Percentiles rank a stretch among this genome's conserved stretches.
These are phyloP conservation scores for Chaetodon trifascialis DNA, from an alignment of 2,113 vertebrate species.

Conservation along the genomic window DNA sequence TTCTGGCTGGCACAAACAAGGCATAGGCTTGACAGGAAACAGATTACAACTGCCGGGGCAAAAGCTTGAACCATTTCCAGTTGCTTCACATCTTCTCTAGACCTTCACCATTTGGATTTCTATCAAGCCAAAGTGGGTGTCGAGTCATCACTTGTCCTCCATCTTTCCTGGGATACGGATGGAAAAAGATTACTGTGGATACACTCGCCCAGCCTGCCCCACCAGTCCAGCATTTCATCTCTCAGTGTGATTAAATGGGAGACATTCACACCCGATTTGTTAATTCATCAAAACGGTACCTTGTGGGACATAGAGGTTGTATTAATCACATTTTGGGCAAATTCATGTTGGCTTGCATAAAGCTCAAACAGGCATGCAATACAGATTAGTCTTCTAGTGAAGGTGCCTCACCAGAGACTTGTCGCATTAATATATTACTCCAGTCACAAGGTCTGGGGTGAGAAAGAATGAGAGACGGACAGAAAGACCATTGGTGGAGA, in stretches of 20 bases:
- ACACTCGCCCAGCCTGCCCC: conserved; percentile 57
- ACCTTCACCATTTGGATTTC: conserved; percentile 52
- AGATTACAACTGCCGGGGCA: conserved; percentile 34
- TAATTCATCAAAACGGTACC: conserved; percentile 79
- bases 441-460: conserved; percentile 56
- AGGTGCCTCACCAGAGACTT: conserved; percentile 52
- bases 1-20: conserved; percentile 43
- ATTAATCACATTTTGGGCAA: conserved; percentile 79
- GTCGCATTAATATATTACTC: conserved; percentile 62
- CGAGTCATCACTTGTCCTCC: conserved; percentile 58
- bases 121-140: conserved; percentile 59
- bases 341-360: conserved; percentile 70
- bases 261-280: conserved; percentile 77
- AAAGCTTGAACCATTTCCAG: conserved; percentile 31
- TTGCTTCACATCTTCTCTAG: conserved; percentile 36
- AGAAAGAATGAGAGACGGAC: conserved; percentile 23
- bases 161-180: conserved; percentile 59
- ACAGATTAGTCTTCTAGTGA: conserved; percentile 69
- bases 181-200: conserved; percentile 69
- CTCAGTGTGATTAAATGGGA: conserved; percentile 75
- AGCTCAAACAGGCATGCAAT: conserved; percentile 65
- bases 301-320: conserved; percentile 64
- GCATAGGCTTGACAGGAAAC: conserved; percentile 27
- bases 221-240: conserved; percentile 67
- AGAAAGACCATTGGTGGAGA: conserved; percentile 4